Base-by-base conservation (phyloP, 2,888 invertebrate genomes). In the Meta bourneti region DNA sequence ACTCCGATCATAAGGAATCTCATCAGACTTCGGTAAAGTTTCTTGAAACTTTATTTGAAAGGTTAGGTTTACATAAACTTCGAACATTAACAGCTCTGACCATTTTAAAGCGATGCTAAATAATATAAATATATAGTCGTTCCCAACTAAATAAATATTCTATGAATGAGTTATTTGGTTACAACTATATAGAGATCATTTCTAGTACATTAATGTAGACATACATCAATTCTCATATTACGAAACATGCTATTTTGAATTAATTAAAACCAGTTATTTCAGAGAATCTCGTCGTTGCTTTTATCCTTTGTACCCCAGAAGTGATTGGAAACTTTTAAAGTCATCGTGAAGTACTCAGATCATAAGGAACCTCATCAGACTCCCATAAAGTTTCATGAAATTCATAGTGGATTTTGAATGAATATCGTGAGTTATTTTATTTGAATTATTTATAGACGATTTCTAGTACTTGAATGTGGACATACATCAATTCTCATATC, bases 361-460 rank as follows among this genome's bases (percentile, higher is more conserved):
- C 74, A 75, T 75, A 48, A 51, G n/a, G 77, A 77, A 77, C 16
- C 77, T 51, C 77, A 77, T 77, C 19, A 77, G 52, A 77, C 4
- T 16, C 49, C 77, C 74, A 75, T 75, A 75, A 75, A 48, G 48
- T 75, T 75, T 75, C 74, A 48, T 75, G 74, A 75, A 75, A 75
- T 77, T 78, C 54, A 77, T 51, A 77, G 77, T n/a, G 52, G n/a
- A 4, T 52, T 34, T 77, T 52, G 8, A 77, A 77, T 51, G 51
- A 77, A 77, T 77, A 77, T 34, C 34, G 4, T 34, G 34, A 34
- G 34, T 4, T 34, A 34, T 4, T 34, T 34, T 34, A 34, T 34
- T 34, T 34, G 4, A 34, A 34, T 34, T 2, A 34, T 34, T 34
- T 34, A 34, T 34, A 34, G 34, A 34, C 4, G 4, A 34, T 34